These are phyloP conservation scores for Crypturellus undulatus DNA, from an alignment of 2,113 vertebrate species.

Conservation along the genomic window DNA sequence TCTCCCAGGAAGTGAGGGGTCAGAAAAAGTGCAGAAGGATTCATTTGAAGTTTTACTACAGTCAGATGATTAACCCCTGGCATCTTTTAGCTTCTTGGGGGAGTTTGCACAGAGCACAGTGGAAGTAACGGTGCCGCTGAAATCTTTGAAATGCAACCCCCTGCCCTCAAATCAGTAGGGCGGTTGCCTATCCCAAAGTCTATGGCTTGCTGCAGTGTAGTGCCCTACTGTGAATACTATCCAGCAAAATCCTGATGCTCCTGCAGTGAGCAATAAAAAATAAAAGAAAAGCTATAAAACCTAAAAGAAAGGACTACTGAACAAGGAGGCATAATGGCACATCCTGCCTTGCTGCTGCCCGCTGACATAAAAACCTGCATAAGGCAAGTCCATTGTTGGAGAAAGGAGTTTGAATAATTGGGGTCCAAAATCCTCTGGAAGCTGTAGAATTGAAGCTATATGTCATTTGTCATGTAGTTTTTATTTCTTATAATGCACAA, in stretches of 20 bases:
- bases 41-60: not conserved
- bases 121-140: not conserved
- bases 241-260: not conserved
- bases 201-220: rapidly evolving
- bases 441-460: not conserved
- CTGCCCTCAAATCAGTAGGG: not conserved
- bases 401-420: not conserved
- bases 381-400: not conserved
- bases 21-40: not conserved
- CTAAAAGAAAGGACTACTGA: not conserved
- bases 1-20: not conserved
- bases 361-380: not conserved
- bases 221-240: not conserved
- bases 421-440: not conserved
- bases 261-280: not conserved
- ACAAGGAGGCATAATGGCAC: not conserved
- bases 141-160: not conserved
- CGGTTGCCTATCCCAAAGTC: not conserved
- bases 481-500: rapidly evolving
- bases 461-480: not conserved
- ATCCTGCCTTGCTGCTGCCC: not conserved
- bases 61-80: rapidly evolving
- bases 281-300: not conserved
- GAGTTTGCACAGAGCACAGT: not conserved
- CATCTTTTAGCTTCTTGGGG: not conserved